A percentile compares a stretch with the other conserved stretches of the same genome.
These are phyloP conservation scores for Myrmecobius fasciatus DNA, from an alignment of 2,113 vertebrate genomes.

Conservation along the genomic window DNA sequence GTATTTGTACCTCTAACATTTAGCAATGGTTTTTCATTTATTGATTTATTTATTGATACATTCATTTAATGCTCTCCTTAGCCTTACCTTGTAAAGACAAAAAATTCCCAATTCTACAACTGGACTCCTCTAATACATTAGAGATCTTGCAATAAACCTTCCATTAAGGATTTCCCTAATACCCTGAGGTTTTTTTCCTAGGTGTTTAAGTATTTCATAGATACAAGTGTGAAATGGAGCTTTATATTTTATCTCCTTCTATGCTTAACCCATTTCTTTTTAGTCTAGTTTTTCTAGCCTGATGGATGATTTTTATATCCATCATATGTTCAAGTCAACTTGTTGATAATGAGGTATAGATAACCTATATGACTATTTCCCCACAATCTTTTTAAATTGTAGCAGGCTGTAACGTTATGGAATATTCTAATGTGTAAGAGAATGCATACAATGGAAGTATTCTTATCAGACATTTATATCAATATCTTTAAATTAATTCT, in stretches of 20 bases:
- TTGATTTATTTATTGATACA: background rate
- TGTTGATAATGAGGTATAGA: background rate
- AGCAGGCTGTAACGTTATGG: background rate
- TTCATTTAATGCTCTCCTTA: background rate
- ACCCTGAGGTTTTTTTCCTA: background rate
- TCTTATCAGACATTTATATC: background rate
- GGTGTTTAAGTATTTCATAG: background rate
- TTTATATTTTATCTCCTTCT: background rate
- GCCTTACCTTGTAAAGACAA: background rate
- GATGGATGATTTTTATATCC: background rate
- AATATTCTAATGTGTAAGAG: background rate
- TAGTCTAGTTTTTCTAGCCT: background rate
- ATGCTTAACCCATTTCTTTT: background rate
- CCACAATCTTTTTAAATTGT: background rate
- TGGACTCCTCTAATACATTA: background rate
- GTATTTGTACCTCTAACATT: background rate
- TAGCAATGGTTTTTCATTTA: background rate
- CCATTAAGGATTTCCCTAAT: background rate
- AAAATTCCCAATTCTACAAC: background rate
- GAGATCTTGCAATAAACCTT: background rate
- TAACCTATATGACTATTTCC: background rate
- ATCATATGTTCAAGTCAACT: background rate
- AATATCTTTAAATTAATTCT: too few relatives aligned
- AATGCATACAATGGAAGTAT: background rate
- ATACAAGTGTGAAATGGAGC: background rate